These are phyloP conservation scores for Coenonympha glycerion DNA, from an alignment of 2,888 invertebrate species.

Conservation along the genomic window DNA sequence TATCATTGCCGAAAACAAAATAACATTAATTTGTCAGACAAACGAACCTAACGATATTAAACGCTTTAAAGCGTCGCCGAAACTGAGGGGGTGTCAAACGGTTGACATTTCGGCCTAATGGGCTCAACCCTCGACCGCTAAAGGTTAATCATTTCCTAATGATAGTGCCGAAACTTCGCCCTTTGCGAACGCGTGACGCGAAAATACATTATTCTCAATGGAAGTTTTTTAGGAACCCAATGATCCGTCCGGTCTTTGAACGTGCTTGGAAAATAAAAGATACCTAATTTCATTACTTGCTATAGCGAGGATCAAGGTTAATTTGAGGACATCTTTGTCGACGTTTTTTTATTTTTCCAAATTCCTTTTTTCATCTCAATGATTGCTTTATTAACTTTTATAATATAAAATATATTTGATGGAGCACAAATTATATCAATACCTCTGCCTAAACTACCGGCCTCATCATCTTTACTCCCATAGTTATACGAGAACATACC, in stretches of 20 bases:
- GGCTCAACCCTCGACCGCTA: conserved; percentile 48
- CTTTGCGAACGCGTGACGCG: conserved; percentile 28
- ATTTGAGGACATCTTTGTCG: neutral
- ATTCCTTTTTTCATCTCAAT: too few relatives aligned
- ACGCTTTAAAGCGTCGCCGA: conserved; percentile 30
- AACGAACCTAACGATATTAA: conserved; percentile 7
- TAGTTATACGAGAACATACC: too few relatives aligned
- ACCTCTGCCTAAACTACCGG: too few relatives aligned
- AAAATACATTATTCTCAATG: conserved; percentile 13
- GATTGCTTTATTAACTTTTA: too few relatives aligned
- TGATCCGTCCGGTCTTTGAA: conserved; percentile 14
- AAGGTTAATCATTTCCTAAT: conserved; percentile 73
- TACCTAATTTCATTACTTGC: neutral
- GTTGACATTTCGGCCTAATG: conserved; percentile 62
- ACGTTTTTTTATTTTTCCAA: neutral
- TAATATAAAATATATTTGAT: too few relatives aligned
- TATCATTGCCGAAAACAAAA: neutral
- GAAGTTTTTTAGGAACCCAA: conserved; percentile 17
- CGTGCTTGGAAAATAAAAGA: conserved; percentile 10
- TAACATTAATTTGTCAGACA: conserved; percentile 1
- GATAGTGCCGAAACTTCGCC: conserved; percentile 50
- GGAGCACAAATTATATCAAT: too few relatives aligned
- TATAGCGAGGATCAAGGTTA: neutral
- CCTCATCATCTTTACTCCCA: too few relatives aligned
- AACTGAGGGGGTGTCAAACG: conserved; percentile 47